phyloP scores from a whole-genome alignment of 2,113 vertebrate genomes.

The Erythrocercus mccallii region DNA sequence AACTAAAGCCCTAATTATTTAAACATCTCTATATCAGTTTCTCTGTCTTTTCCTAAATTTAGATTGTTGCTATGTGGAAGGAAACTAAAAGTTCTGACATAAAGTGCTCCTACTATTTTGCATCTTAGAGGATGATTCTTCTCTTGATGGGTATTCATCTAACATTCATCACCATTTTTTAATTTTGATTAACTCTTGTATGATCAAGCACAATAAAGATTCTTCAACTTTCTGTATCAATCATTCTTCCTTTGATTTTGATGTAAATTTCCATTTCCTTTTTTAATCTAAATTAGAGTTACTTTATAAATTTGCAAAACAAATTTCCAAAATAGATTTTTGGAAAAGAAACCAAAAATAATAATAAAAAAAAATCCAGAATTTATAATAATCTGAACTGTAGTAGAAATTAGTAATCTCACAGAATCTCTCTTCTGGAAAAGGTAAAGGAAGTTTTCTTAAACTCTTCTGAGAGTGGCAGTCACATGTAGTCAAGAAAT shows the following conservation, averaged over 20 bases:
- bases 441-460: background rate
- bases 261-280: background rate
- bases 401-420: background rate
- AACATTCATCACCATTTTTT: background rate
- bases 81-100: background rate
- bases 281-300: background rate
- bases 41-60: background rate
- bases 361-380: too few species aligned
- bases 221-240: background rate
- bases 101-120: background rate
- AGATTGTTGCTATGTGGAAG: background rate
- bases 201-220: background rate
- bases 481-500: background rate
- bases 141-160: background rate
- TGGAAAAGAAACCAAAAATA: fast-evolving
- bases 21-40: background rate
- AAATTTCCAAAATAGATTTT: background rate
- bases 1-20: background rate
- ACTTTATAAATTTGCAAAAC: background rate
- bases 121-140: background rate
- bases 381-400: background rate
- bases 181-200: background rate
- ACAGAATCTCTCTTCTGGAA: background rate
- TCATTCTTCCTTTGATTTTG: background rate
- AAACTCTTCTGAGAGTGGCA: background rate